Conservation (phyloP, 2,888 invertebrate genomes). For the Caenorhabditis sp. region DNA sequence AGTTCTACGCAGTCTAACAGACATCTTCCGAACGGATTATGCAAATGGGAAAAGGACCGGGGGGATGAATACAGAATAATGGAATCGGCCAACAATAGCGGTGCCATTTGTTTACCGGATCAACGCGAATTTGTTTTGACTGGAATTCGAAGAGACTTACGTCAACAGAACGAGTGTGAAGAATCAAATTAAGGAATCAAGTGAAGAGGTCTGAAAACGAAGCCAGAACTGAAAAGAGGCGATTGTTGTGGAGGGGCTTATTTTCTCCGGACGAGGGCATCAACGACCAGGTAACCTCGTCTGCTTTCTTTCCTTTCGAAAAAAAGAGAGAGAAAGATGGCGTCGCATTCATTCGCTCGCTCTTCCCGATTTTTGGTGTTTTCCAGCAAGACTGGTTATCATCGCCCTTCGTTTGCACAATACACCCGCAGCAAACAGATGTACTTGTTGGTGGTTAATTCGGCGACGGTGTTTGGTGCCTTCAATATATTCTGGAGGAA, state of each 20-base stretch:
- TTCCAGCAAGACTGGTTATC: constrained; percentile 46
- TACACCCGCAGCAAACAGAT: constrained; percentile 32
- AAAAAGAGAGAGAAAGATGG: constrained; percentile 8
- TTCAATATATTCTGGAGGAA: constrained; percentile 33
- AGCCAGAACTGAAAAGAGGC: constrained; percentile 13
- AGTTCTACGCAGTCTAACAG: too few relatives aligned
- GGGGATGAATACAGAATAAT: too few relatives aligned
- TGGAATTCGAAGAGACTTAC: too few relatives aligned
- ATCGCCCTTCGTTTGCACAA: constrained; percentile 49
- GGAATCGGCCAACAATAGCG: too few relatives aligned
- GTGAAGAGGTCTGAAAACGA: constrained; percentile 21
- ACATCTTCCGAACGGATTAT: constrained; percentile 33
- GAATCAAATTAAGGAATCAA: constrained; percentile 26
- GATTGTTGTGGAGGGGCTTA: constrained; percentile 34
- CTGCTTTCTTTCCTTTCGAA: constrained; percentile 14
- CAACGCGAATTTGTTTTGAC: too few relatives aligned
- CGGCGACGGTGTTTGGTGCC: constrained; percentile 28
- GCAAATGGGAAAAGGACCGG: constrained; percentile 10
- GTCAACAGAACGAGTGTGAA: too few relatives aligned
- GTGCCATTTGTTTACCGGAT: too few relatives aligned
- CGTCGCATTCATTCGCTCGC: constrained; percentile 5
- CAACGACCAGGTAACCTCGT: constrained; percentile 42
- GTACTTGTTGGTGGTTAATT: constrained; percentile 24
- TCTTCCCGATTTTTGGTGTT: constrained; percentile 42
- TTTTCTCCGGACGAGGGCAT: constrained; percentile 7